A percentile compares a stretch with the other conserved stretches of the same genome.
phyloP scores from a whole-genome alignment of 2,888 invertebrate species.

The Hypolimnas misippus region DNA sequence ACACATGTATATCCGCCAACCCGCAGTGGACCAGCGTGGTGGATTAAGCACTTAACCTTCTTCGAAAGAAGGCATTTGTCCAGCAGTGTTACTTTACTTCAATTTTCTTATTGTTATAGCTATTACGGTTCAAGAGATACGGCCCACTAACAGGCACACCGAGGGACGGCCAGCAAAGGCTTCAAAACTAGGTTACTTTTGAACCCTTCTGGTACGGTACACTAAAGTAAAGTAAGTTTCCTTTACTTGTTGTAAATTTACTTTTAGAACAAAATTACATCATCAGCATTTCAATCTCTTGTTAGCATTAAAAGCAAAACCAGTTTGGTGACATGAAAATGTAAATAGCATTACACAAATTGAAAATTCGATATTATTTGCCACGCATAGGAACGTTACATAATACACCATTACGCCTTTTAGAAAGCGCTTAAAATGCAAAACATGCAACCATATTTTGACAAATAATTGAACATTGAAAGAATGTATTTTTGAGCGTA shows the following conservation, averaged over 20 bases:
- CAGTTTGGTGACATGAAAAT: slow-evolving; percentile 39
- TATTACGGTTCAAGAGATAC: too few relatives aligned
- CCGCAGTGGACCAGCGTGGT: too few relatives aligned
- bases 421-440: background rate
- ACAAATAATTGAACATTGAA: slow-evolving; percentile 25
- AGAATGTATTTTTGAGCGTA: slow-evolving; percentile 45
- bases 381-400: slow-evolving; percentile 2
- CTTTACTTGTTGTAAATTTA: background rate
- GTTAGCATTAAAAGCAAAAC: slow-evolving; percentile 39
- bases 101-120: too few relatives aligned
- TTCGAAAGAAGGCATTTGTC: too few relatives aligned
- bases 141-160: too few relatives aligned
- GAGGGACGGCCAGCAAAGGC: too few relatives aligned
- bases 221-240: too few relatives aligned
- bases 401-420: background rate
- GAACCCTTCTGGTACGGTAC: too few relatives aligned
- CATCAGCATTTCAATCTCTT: slow-evolving; percentile 27
- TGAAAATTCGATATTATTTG: background rate
- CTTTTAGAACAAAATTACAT: slow-evolving; percentile 12
- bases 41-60: too few relatives aligned
- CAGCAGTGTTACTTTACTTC: too few relatives aligned
- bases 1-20: too few relatives aligned
- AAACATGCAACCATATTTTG: background rate
- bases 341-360: slow-evolving; percentile 34
- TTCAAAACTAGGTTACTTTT: too few relatives aligned